Evolutionary conservation across 2,888 invertebrate genomes (phyloP), one percentile per base, ranked within the genome.

Genomic region (Scrobipalpa costella): DNA sequence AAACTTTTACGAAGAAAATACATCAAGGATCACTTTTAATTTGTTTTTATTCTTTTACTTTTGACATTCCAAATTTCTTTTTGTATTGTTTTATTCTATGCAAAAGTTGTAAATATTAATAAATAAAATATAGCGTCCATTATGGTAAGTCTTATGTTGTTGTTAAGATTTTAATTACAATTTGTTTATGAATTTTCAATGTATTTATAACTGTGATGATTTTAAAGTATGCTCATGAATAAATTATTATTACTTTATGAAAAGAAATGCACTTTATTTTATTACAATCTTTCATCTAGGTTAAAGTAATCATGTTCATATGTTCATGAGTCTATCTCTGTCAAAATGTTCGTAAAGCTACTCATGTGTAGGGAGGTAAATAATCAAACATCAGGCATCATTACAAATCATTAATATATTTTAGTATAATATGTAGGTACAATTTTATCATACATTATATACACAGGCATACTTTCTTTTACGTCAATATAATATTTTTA

Each of bases 361-460:
- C n/a, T n/a, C n/a, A n/a, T n/a, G n/a, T n/a, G n/a, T n/a, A n/a
- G n/a, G n/a, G n/a, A n/a, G n/a, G n/a, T n/a, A n/a, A n/a, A n/a
- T n/a, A 60, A 60, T n/a, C 1, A 44, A 70, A 67, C 61, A 52
- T 38, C 21, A 61, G 13, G 62, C 62, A 71, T 79, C 71, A 77
- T 78, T 80, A 79, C 71, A 80, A 79, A 81, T 81, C 80, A 84
- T 88, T 86, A 83, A 79, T 84, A 84, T 73, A 83, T 83, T 84
- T 86, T 79, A 85, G 74, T 82, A 83, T 74, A 82, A 83, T 74
- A 82, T 65, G 73, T 80, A 83, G 79, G 80, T 88, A 86, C 80
- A 86, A 77, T 84, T 78, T 68, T 81, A 80, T 84, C 78, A 80
- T 88, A 88, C 86, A 88, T 74, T 88, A 88, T 90, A 79, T 90